These are phyloP conservation scores for Mizuhopecten yessoensis DNA, from an alignment of 1,140 invertebrate genomes.

Conservation along the genomic window DNA sequence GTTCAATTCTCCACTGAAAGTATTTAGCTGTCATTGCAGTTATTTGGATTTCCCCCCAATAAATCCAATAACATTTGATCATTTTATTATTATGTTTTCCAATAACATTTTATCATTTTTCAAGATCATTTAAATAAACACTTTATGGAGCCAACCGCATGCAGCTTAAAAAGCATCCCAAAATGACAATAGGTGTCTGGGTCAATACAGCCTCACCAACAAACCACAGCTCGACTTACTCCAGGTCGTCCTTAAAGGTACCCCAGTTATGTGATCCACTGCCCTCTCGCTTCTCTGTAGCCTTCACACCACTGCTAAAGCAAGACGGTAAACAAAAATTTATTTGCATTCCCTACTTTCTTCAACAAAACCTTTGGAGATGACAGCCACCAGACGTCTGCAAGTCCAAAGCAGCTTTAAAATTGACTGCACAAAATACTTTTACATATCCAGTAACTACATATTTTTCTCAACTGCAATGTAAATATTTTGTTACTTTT, in stretches of 20 bases:
- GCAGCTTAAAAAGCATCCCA: neutral
- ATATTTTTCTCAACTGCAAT: too few species aligned
- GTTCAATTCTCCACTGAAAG: too few species aligned
- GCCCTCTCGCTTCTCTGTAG: constrained; percentile 96
- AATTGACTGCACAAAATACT: too few species aligned
- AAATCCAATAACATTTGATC: too few species aligned
- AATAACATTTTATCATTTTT: too few species aligned
- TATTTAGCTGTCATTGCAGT: too few species aligned
- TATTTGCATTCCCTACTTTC: constrained; percentile 48
- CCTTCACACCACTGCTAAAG: constrained; percentile 92
- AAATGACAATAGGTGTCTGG: neutral
- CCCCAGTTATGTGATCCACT: constrained; percentile 98
- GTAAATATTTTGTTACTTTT: too few species aligned
- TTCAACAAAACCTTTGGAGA: constrained; percentile 42
- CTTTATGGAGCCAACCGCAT: neutral
- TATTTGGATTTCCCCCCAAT: too few species aligned
- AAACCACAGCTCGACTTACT: constrained; percentile 69
- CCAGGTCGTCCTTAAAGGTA: constrained; percentile 92
- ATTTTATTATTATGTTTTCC: too few species aligned
- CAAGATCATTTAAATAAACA: neutral
- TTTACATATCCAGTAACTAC: too few species aligned
- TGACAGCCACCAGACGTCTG: neutral
- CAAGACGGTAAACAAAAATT: constrained; percentile 65
- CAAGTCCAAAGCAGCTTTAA: constrained; percentile 34
- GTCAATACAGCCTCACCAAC: constrained; percentile 14